phyloP scores from a whole-genome alignment of 2,113 vertebrate species.

The Electrona antarctica region DNA sequence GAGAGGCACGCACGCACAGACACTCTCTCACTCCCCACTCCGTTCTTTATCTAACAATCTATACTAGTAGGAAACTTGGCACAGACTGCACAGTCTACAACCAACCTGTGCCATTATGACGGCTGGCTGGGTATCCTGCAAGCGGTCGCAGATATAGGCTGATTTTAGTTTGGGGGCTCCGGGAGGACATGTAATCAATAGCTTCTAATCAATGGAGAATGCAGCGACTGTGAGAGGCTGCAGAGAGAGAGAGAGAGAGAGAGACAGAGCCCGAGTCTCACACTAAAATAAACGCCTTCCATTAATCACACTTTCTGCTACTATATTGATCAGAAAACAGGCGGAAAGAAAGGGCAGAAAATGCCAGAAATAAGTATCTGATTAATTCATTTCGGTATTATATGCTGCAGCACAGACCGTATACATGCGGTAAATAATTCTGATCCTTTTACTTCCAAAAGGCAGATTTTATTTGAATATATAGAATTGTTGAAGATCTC shows the following conservation, averaged over 20 bases:
- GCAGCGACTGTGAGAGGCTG: conserved; percentile 41
- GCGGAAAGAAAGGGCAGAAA: conserved; percentile 36
- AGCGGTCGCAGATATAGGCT: conserved; percentile 24
- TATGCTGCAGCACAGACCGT: neutral
- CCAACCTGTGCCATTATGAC: conserved; percentile 16
- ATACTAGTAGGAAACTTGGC: conserved; percentile 21
- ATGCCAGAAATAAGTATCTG: conserved; percentile 28
- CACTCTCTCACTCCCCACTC: neutral
- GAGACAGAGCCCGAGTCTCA: conserved; percentile 31
- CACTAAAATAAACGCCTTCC: conserved; percentile 30
- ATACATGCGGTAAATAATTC: neutral
- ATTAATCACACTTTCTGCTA: conserved; percentile 35
- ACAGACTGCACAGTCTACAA: neutral
- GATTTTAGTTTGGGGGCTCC: conserved; percentile 41
- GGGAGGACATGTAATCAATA: conserved; percentile 54
- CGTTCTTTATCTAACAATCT: no score
- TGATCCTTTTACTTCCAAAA: neutral
- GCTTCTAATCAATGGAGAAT: conserved; percentile 64
- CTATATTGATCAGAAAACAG: conserved; percentile 43
- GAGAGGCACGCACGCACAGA: no score
- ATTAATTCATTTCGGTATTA: conserved; percentile 19
- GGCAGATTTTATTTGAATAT: no score
- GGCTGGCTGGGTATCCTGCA: conserved; percentile 46
- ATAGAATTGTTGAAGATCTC: no score
- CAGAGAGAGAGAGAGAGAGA: conserved; percentile 12